Evolutionary conservation across 1,140 invertebrate genomes (phyloP).

Genomic region (Aphaenogaster ashmeadi): DNA sequence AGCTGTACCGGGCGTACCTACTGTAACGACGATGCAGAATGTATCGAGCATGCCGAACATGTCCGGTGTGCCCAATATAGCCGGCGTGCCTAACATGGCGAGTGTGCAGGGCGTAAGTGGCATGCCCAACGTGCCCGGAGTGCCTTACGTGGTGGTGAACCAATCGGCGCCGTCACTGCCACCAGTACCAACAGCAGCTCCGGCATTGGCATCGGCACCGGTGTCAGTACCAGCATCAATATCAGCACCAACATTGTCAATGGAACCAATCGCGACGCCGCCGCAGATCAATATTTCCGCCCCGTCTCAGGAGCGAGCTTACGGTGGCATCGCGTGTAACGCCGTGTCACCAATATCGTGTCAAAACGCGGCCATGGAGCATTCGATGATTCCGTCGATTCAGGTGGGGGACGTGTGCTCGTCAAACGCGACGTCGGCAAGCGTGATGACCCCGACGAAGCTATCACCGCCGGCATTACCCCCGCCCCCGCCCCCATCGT

Average conservation of each 20-base stretch:
- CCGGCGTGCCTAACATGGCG: constrained; percentile 83
- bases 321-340: constrained; percentile 73
- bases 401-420: constrained; percentile 74
- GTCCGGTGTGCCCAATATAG: constrained; percentile 68
- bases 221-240: not conserved
- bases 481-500: not conserved
- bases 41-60: constrained; percentile 71
- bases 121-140: constrained; percentile 88
- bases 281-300: constrained; percentile 76
- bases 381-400: constrained; percentile 73
- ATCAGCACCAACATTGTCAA: constrained; percentile 8
- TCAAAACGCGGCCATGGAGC: constrained; percentile 57
- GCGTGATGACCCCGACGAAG: constrained; percentile 70
- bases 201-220: not conserved
- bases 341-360: constrained; percentile 70
- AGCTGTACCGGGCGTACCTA: constrained; percentile 78
- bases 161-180: constrained; percentile 23
- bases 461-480: constrained; percentile 36
- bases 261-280: constrained; percentile 61
- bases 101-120: constrained; percentile 87
- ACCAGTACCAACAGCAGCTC: constrained; percentile 12
- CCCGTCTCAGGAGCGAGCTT: constrained; percentile 71
- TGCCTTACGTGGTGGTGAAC: constrained; percentile 71
- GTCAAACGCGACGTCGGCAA: constrained; percentile 45
- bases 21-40: constrained; percentile 85